Evolutionary conservation across 1,140 invertebrate species (phyloP).

Genomic region (Caenorhabditis remanei): DNA sequence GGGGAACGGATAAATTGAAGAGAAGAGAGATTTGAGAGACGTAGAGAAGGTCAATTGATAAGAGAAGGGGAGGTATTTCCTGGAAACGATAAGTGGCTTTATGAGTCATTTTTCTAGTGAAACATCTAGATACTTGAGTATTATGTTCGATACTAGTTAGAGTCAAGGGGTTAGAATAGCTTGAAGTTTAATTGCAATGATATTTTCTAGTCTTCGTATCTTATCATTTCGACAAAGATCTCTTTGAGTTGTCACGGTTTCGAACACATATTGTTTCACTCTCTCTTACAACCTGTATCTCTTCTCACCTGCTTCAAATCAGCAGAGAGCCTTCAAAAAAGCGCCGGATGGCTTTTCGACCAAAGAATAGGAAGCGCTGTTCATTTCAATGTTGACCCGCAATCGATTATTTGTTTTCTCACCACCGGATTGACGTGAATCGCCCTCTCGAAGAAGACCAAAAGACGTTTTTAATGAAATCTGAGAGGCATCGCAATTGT

Average conservation of each 20-base stretch:
- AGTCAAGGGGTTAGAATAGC: not conserved
- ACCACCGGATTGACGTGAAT: constrained; percentile 55
- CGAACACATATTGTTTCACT: not conserved
- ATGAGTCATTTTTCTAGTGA: constrained; percentile 1
- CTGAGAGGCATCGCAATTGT: constrained; percentile 33
- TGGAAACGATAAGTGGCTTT: constrained; percentile 17
- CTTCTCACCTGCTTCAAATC: not conserved
- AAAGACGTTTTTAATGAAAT: constrained; percentile 52
- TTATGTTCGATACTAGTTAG: not conserved
- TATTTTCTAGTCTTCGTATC: not conserved
- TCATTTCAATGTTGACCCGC: constrained; percentile 52
- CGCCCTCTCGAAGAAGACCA: constrained; percentile 44
- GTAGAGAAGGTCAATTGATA: constrained; percentile 29
- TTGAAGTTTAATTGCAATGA: no score
- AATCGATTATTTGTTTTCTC: constrained; percentile 55
- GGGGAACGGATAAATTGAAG: not conserved
- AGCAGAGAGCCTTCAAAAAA: not conserved
- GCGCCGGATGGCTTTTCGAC: constrained; percentile 2
- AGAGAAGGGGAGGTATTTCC: constrained; percentile 7
- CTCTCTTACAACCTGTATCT: not conserved
- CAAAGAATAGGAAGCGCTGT: constrained; percentile 24
- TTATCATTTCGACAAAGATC: not conserved
- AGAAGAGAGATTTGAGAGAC: not conserved
- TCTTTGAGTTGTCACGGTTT: not conserved
- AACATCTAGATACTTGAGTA: not conserved